phyloP scores from a whole-genome alignment of 2,797 vertebrate genomes.

The Nannoperca australis region DNA sequence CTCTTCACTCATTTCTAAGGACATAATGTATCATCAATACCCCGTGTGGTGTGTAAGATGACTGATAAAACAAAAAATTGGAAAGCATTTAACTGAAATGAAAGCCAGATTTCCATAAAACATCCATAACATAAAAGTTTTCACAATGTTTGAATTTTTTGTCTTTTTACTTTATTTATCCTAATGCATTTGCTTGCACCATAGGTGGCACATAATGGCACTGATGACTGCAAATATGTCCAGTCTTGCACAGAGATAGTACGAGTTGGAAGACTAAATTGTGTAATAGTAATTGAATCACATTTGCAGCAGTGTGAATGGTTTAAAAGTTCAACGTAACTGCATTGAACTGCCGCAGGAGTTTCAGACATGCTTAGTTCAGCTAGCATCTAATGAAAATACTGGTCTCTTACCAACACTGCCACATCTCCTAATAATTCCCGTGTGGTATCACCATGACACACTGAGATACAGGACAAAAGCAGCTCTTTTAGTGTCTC shows the following conservation, averaged over 20 bases:
- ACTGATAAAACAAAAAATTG: too few species aligned
- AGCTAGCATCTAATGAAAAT: background rate
- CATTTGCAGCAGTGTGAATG: background rate
- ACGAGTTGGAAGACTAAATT: background rate
- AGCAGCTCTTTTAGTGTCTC: background rate
- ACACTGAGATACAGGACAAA: conserved; percentile 15
- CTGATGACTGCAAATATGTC: background rate
- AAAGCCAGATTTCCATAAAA: background rate
- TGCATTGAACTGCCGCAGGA: background rate
- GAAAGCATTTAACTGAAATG: too few species aligned
- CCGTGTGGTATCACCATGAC: background rate
- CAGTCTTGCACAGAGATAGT: background rate
- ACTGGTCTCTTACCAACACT: background rate
- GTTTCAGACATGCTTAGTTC: background rate
- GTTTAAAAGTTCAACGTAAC: background rate
- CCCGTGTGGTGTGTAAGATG: too few species aligned
- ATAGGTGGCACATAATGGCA: background rate
- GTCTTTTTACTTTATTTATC: background rate
- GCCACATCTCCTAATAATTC: background rate
- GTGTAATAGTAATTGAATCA: background rate
- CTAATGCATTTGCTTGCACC: background rate
- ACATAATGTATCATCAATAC: background rate
- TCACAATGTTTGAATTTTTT: background rate
- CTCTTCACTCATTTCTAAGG: background rate
- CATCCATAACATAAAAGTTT: background rate